Percentiles rank a stretch among this genome's conserved stretches.
Evolutionary conservation across 2,888 invertebrate species (phyloP).

Genomic region (Molanna angustata): DNA sequence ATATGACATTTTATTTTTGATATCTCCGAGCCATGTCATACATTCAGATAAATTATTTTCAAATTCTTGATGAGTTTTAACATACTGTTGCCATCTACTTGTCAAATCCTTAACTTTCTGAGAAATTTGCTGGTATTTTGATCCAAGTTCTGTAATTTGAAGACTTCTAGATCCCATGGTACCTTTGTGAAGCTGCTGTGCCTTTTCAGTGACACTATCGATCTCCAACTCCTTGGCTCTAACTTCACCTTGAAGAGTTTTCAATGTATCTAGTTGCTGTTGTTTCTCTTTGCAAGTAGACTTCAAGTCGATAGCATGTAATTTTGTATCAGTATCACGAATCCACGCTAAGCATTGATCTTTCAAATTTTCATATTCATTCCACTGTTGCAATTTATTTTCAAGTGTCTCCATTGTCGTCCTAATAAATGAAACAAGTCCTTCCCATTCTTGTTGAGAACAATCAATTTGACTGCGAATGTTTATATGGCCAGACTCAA

Average conservation of each 20-base stretch:
- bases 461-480: conserved; percentile 85
- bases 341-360: conserved; percentile 87
- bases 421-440: conserved; percentile 70
- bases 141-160: conserved; percentile 85
- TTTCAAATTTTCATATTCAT: conserved; percentile 83
- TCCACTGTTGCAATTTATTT: conserved; percentile 84
- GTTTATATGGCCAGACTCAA: conserved; percentile 77
- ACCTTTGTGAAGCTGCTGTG: conserved; percentile 78
- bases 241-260: conserved; percentile 81
- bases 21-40: conserved; percentile 78
- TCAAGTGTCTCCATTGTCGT: conserved; percentile 78
- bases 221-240: conserved; percentile 90
- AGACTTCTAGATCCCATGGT: conserved; percentile 71
- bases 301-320: conserved; percentile 86
- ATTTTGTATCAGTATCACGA: conserved; percentile 79
- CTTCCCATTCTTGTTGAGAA: conserved; percentile 89
- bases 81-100: conserved; percentile 90
- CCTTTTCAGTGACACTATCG: conserved; percentile 87
- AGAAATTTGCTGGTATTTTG: conserved; percentile 87
- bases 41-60: conserved; percentile 77
- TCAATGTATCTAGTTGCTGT: conserved; percentile 75
- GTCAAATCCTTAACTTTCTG: conserved; percentile 90
- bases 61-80: conserved; percentile 83
- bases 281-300: conserved; percentile 80
- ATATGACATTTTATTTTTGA: conserved; percentile 80